Base-by-base conservation (phyloP, 2,888 invertebrate genomes). In the Pristionchus japonicus region DNA sequence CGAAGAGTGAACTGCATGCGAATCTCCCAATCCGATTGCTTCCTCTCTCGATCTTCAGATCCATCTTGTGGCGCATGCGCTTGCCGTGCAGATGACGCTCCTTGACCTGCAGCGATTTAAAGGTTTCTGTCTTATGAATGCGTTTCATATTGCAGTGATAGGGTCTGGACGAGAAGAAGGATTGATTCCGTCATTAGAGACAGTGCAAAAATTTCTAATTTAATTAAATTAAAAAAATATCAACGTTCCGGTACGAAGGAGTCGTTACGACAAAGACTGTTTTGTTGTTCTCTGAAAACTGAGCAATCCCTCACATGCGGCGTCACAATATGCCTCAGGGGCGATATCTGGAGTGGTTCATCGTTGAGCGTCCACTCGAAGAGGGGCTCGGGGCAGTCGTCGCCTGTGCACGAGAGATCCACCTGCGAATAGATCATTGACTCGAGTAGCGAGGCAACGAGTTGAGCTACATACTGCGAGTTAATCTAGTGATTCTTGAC, bases 361-460 rank as follows among this genome's bases (percentile, higher is more conserved):
- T 93, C 92, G 80, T 93, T 93, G 67, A 93, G 91, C 31, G 90
- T 90, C 92, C 92, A 93, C 47, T 92, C 90, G 82, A 93, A 92
- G 20, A 92, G 86, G 0, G 92, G 91, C 88, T 93, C 93, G 1
- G 93, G 93, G 83, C 93, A 93, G 37, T 91, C 91, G 31, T 74
- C 88, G 57, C 64, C 92, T 90, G 27, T 91, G 70, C 92, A 92
- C 3, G 90, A 89, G 34, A 92, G 31, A 70, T 80, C 40, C 23
- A 88, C 77, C 77, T 77, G 61, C 31, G 34, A 23, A 37, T 11
- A 43, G 77, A 43, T 43, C 43, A 43, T n/a, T n/a, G 57, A 64
- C 31, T 9, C n/a, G n/a, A n/a, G n/a, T n/a, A n/a, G n/a, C n/a
- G n/a, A n/a, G n/a, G n/a, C n/a, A n/a, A n/a, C n/a, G n/a, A n/a